Percentiles rank a stretch among this genome's conserved stretches.
Conservation (phyloP, 2,113 vertebrate genomes). For the Ramphastos sulfuratus region DNA sequence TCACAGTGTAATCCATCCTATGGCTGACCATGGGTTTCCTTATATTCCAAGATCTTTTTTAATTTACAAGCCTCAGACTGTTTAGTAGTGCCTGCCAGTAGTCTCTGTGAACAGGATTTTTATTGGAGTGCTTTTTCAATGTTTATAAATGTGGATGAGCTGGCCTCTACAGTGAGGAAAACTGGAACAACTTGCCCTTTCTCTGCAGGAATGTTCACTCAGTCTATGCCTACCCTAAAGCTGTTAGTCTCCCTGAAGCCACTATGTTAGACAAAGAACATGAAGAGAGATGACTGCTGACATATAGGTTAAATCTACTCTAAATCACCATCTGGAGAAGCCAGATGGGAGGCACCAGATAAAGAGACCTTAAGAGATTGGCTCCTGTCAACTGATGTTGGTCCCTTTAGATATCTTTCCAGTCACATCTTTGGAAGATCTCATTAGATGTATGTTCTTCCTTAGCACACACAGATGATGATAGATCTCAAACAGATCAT, state of each 20-base stretch:
- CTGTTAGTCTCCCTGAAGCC: background rate
- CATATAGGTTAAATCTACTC: background rate
- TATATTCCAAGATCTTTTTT: background rate
- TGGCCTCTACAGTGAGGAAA: background rate
- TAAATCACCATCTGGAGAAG: constrained; percentile 2
- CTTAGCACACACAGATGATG: background rate
- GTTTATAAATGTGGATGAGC: background rate
- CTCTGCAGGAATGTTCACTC: background rate
- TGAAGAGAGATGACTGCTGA: background rate
- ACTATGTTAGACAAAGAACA: background rate
- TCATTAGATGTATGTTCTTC: background rate
- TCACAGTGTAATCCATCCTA: background rate
- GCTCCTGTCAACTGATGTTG: background rate
- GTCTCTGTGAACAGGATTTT: background rate
- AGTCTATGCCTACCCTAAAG: background rate
- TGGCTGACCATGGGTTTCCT: background rate
- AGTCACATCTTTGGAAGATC: background rate
- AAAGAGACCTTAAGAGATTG: background rate
- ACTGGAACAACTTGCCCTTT: background rate
- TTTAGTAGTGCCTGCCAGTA: background rate
- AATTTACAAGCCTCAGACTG: background rate
- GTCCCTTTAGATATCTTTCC: background rate
- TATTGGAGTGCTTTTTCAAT: background rate
- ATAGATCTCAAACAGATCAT: background rate
- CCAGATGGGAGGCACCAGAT: background rate